These are phyloP conservation scores for Shinisaurus crocodilurus DNA, from an alignment of 2,113 vertebrate genomes.

Conservation along the genomic window DNA sequence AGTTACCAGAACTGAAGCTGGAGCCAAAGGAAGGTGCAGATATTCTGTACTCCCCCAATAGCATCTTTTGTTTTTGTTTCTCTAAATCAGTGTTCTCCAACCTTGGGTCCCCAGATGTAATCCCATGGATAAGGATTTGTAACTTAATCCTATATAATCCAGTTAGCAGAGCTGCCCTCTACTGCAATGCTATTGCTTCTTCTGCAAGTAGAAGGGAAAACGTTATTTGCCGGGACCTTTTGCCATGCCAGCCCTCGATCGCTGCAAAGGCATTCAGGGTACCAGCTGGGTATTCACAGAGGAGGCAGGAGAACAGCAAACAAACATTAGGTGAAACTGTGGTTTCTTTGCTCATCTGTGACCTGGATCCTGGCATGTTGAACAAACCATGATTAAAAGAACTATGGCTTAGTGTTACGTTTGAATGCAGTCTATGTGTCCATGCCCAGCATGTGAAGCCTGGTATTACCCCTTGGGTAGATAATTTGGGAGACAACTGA, in stretches of 20 bases:
- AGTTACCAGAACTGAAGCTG: too few relatives aligned
- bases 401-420: neutral
- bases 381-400: neutral
- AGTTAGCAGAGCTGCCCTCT: neutral
- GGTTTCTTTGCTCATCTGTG: neutral
- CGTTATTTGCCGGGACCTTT: neutral
- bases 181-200: neutral
- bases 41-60: too few relatives aligned
- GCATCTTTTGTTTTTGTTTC: too few relatives aligned
- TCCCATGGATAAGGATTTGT: neutral
- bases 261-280: neutral
- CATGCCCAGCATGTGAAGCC: too few relatives aligned
- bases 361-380: neutral
- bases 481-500: neutral
- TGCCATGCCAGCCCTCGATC: neutral
- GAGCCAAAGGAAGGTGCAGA: too few relatives aligned
- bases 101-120: constrained; percentile 7
- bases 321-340: neutral
- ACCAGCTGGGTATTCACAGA: neutral
- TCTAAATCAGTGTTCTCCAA: too few relatives aligned
- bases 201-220: neutral
- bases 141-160: neutral
- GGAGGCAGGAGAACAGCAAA: neutral
- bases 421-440: neutral
- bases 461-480: neutral